Evolutionary conservation across 2,113 vertebrate genomes (phyloP).

Genomic region (Gymnorhina tibicen): DNA sequence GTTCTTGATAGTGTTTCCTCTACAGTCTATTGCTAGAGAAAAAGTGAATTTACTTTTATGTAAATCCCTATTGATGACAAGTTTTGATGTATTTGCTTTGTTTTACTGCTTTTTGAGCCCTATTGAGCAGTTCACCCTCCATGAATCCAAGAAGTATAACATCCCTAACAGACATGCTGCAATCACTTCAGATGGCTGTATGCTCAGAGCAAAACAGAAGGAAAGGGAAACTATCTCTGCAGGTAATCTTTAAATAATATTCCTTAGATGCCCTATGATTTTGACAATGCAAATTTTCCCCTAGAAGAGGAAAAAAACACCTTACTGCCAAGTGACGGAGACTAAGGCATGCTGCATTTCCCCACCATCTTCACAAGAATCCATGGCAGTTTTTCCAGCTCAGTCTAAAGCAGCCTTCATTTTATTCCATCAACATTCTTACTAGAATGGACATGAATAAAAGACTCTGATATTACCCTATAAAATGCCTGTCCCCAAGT

Average conservation of each 20-base stretch:
- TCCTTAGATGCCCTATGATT: not conserved
- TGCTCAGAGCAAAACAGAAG: not conserved
- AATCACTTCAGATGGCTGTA: not conserved
- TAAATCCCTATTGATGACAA: not conserved
- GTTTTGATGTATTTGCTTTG: not conserved
- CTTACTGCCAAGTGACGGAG: not conserved
- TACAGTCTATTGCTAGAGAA: not conserved
- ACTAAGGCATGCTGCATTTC: not conserved
- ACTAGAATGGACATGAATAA: not conserved
- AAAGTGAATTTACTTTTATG: not conserved
- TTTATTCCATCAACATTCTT: slow-evolving; percentile 4
- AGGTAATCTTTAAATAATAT: not conserved
- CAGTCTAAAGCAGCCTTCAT: not conserved
- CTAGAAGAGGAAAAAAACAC: not conserved
- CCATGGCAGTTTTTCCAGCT: not conserved
- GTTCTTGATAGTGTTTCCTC: not conserved
- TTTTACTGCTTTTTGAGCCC: not conserved
- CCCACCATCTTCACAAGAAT: not conserved
- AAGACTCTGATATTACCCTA: slow-evolving; percentile 1
- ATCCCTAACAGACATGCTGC: not conserved
- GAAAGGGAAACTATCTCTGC: not conserved
- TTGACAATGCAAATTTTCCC: not conserved
- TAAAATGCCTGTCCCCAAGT: slow-evolving; percentile 7
- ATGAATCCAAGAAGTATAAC: not conserved
- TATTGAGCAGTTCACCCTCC: not conserved